Percentiles rank a stretch among this genome's conserved stretches.
phyloP scores from a whole-genome alignment of 2,888 invertebrate genomes.

The Lithophane leautieri region DNA sequence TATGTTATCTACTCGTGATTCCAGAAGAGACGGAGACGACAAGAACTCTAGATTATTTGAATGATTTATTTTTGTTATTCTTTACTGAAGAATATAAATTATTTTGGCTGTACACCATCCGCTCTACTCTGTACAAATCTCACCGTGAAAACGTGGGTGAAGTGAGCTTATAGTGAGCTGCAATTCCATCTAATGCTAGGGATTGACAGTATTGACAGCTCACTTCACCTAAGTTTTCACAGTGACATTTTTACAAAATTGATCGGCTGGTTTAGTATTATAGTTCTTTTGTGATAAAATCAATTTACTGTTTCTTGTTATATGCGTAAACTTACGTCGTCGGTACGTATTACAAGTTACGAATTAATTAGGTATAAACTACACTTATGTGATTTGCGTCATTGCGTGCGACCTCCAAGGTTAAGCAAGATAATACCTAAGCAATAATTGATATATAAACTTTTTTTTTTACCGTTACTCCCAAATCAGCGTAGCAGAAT shows the following conservation, averaged over 20 bases:
- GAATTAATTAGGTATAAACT: background rate
- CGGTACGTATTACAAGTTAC: too few relatives aligned
- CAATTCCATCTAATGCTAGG: too few relatives aligned
- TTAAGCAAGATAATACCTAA: background rate
- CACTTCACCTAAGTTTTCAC: too few relatives aligned
- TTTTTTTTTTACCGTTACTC: background rate
- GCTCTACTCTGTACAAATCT: too few relatives aligned
- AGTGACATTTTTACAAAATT: too few relatives aligned
- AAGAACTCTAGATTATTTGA: background rate
- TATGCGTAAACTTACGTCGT: too few relatives aligned
- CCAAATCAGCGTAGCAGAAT: conserved; percentile 2
- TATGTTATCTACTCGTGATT: conserved; percentile 2
- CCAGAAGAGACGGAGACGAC: background rate
- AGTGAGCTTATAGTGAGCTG: too few relatives aligned
- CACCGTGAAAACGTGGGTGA: too few relatives aligned
- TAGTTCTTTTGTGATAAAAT: background rate
- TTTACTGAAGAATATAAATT: background rate
- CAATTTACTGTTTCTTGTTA: background rate
- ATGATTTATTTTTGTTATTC: background rate
- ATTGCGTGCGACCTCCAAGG: background rate
- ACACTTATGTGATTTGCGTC: background rate
- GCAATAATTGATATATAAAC: conserved; percentile 7
- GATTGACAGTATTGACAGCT: too few relatives aligned
- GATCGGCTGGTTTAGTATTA: background rate
- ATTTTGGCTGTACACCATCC: background rate